A percentile compares a stretch with the other conserved stretches of the same genome.
Conservation (phyloP, 2,113 vertebrate genomes). For the Spilogale gracilis region DNA sequence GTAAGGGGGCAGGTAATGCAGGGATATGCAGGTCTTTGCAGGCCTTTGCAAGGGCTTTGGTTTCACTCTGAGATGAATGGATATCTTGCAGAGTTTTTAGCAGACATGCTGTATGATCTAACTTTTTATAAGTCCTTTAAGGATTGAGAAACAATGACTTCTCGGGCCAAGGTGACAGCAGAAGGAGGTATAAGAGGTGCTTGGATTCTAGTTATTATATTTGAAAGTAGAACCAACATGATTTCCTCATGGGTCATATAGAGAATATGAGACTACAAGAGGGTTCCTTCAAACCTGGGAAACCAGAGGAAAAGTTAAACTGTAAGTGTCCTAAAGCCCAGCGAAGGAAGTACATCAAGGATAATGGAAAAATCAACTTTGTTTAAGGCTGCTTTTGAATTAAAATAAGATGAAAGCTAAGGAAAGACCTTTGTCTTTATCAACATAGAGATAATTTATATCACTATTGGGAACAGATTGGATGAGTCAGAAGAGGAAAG, state of each 20-base stretch:
- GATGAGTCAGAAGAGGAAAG: neutral
- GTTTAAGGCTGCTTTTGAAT: conserved; percentile 18
- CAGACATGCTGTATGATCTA: neutral
- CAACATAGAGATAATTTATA: neutral
- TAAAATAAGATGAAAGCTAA: neutral
- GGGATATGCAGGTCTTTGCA: neutral
- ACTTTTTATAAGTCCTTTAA: neutral
- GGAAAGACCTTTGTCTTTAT: neutral
- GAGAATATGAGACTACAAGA: neutral
- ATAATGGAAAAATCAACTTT: conserved; percentile 20
- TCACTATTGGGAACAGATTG: neutral
- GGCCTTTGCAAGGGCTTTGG: neutral
- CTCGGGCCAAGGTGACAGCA: neutral
- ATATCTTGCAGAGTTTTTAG: neutral
- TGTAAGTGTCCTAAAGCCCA: neutral
- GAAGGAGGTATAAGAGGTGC: neutral
- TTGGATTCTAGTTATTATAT: neutral
- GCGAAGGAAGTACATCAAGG: neutral
- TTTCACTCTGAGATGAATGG: neutral
- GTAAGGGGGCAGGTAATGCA: rapidly evolving
- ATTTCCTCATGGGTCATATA: neutral
- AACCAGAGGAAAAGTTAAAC: neutral
- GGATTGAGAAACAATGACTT: neutral
- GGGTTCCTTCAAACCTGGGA: neutral
- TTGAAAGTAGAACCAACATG: neutral